Base-by-base conservation (phyloP, 2,113 vertebrate species). In the Spilogale gracilis region DNA sequence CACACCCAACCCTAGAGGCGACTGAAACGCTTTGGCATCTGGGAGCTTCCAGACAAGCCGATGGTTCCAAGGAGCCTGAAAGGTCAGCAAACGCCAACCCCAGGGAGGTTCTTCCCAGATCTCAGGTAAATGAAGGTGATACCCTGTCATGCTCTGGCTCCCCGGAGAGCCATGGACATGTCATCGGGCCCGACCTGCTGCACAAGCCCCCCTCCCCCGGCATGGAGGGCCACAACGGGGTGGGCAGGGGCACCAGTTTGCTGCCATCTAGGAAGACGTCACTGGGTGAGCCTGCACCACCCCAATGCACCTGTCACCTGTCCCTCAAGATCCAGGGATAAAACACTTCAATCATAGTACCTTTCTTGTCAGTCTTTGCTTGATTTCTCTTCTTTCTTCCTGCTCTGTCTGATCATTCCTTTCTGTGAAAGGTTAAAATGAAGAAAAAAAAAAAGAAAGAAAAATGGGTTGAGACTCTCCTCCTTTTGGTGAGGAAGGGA, bases 381-480 rank as follows among this genome's bases (percentile, higher is more conserved):
- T 99, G 98, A 99, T 99, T 98, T 99, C 99, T 71, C 99, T 98
- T 96, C 99, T 99, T 98, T 99, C 99, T 81, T 99, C 99, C 96
- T 99, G 99, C 76, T 99, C 99, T 17, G 98, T 99, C 98, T 99
- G 99, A 97, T 99, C 99, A 94, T 99, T 99, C 97, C 99, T 99
- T 98, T 99, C 99, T 99, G 99, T 52, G 9, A 94, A 98, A 95
- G 98, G 95, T 85, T 95, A 54, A 78, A 82, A 96, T 14, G 76
- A 0, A 4, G 1, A 4, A 9, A 17, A 30, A 10, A 65, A 10
- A 2, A 21, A 4, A 52, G 23, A 27, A 32, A 52, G 4, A 79
- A 30, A 48, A 30, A 3, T 2, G 11, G 81, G 38, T 18, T 92
- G 71, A 89, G 45, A 61, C 16, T 7, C 98, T 98, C 87, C 86